A percentile compares a stretch with the other conserved stretches of the same genome.
Conservation (phyloP, 2,888 invertebrate species). For the Stenoptilia bipunctidactyla region DNA sequence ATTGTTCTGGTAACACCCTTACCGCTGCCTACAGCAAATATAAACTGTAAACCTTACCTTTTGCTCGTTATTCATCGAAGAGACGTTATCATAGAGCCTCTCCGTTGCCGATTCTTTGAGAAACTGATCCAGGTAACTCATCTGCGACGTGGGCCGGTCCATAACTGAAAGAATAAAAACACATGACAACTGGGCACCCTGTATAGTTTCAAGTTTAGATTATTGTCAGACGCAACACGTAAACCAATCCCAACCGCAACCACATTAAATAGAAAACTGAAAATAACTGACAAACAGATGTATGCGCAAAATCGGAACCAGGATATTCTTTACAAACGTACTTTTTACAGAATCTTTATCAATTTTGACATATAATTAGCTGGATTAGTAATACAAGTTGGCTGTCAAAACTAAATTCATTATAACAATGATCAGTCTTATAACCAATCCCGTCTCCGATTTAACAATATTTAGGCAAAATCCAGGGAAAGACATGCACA, state of each 20-base stretch:
- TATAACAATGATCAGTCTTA: too few species aligned
- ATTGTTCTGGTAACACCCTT: too few species aligned
- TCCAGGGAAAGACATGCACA: conserved; percentile 22
- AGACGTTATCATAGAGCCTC: conserved; percentile 58
- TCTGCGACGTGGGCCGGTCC: conserved; percentile 91
- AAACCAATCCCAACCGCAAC: conserved; percentile 63
- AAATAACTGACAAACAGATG: too few species aligned
- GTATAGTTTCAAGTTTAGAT: conserved; percentile 7
- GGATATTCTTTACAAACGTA: too few species aligned
- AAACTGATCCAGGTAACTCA: conserved; percentile 92
- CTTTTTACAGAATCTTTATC: too few species aligned
- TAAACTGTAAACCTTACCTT: too few species aligned
- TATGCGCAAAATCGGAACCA: too few species aligned
- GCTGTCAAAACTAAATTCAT: too few species aligned
- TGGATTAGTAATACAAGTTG: too few species aligned
- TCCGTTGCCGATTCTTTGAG: conserved; percentile 77
- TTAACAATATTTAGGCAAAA: conserved; percentile 22
- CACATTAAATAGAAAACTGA: conserved; percentile 18
- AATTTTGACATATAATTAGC: too few species aligned
- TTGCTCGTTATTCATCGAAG: conserved; percentile 51
- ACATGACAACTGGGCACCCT: too few species aligned
- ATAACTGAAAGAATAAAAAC: conserved; percentile 72
- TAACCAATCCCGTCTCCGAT: conserved; percentile 22
- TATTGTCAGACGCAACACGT: conserved; percentile 24
- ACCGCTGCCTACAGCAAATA: too few species aligned